A percentile compares a stretch with the other conserved stretches of the same genome.
These are phyloP conservation scores for Desmophyllum pertusum DNA, from an alignment of 92 coral and sea anemone species.

Conservation along the genomic window DNA sequence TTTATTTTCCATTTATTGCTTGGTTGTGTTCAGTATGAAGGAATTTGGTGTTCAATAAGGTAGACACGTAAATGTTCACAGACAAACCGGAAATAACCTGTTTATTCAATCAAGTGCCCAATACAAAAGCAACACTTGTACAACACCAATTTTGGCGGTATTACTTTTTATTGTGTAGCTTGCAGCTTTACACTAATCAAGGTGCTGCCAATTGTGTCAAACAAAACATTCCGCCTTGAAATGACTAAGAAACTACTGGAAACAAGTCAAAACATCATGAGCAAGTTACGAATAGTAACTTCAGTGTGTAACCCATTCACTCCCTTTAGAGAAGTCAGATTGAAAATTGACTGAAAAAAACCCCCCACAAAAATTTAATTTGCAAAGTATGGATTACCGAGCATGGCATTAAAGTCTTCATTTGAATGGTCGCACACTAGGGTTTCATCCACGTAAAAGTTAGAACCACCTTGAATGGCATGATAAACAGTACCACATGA, in stretches of 20 bases:
- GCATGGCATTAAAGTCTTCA: too few species aligned
- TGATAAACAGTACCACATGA: background rate
- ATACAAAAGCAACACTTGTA: conserved; percentile 14
- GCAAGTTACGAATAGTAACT: background rate
- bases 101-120: conserved; percentile 22
- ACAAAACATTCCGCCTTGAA: background rate
- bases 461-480: too few species aligned
- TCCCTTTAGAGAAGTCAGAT: background rate
- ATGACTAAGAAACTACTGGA: background rate
- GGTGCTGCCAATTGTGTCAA: conserved; percentile 1
- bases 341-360: background rate
- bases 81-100: conserved; percentile 46
- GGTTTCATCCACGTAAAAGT: background rate
- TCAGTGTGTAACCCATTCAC: background rate
- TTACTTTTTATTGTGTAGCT: background rate
- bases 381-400: background rate
- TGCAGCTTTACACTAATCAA: conserved; percentile 2
- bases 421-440: background rate
- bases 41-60: conserved; percentile 1
- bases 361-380: background rate
- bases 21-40: conserved; percentile 2
- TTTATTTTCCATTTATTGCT: background rate
- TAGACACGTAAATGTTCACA: background rate
- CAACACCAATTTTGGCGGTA: background rate
- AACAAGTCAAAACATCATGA: background rate